Evolutionary conservation across 2,797 vertebrate species (phyloP).

Genomic region (Pantherophis vulpinus): DNA sequence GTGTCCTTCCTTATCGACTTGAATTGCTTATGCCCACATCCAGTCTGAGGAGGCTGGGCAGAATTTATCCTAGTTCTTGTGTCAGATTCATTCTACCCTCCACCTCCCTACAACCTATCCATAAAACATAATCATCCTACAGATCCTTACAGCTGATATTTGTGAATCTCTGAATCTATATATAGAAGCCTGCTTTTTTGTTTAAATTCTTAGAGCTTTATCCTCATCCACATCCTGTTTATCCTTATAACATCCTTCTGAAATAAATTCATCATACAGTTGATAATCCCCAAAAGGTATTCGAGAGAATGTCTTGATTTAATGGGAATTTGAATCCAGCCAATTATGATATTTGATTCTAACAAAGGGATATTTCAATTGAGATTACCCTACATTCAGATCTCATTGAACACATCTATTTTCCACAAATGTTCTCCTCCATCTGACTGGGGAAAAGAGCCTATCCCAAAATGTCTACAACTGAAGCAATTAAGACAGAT

Average conservation of each 20-base stretch:
- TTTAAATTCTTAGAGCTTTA: neutral
- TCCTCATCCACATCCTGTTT: neutral
- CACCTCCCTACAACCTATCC: neutral
- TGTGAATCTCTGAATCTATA: neutral
- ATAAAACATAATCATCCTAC: neutral
- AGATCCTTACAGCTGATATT: neutral
- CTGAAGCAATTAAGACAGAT: neutral
- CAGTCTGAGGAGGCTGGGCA: neutral
- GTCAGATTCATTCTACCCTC: neutral
- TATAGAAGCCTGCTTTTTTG: neutral
- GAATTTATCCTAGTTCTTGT: neutral
- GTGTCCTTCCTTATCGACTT: neutral
- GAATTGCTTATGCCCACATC: neutral
- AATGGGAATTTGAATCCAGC: neutral
- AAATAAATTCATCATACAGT: neutral
- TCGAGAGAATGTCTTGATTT: neutral
- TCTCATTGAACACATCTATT: neutral
- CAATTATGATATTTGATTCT: neutral
- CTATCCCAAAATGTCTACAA: neutral
- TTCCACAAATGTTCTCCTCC: neutral
- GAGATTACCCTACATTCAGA: neutral
- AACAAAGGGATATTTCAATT: neutral
- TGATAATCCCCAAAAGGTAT: neutral
- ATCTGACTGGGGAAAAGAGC: neutral
- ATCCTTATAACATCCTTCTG: neutral